Conservation (phyloP, 1,140 invertebrate species). For the Teleopsis dalmanni region DNA sequence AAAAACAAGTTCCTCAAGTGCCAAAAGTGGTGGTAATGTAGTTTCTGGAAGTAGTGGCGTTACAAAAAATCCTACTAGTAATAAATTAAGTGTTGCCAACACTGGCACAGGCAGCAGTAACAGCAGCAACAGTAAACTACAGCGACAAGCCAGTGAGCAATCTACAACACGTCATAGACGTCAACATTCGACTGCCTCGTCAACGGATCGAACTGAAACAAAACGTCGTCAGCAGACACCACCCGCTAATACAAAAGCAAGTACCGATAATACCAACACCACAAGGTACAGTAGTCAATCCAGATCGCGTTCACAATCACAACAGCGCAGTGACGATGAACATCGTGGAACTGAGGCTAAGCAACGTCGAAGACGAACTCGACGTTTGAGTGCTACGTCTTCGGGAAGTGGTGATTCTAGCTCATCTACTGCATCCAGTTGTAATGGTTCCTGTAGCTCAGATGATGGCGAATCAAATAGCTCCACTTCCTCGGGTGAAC, state of each 20-base stretch:
- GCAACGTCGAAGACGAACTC: background rate
- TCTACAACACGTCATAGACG: constrained; percentile 2
- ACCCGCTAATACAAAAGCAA: constrained; percentile 2
- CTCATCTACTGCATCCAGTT: constrained; percentile 32
- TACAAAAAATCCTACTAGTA: constrained; percentile 1
- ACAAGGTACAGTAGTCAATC: background rate
- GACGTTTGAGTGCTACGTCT: background rate
- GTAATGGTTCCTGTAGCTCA: constrained; percentile 47
- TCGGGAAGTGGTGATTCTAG: constrained; percentile 15
- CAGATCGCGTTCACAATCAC: constrained; percentile 4
- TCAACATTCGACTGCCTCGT: background rate
- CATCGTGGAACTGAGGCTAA: background rate
- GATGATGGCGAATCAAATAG: constrained; percentile 53
- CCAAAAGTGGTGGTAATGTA: constrained; percentile 15
- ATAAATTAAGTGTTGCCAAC: background rate
- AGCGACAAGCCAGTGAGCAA: constrained; percentile 17
- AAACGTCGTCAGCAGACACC: background rate
- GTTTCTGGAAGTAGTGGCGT: background rate
- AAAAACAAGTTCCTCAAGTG: constrained; percentile 37
- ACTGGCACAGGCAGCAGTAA: background rate
- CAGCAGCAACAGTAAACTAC: background rate
- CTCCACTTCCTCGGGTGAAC: constrained; percentile 51
- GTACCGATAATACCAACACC: background rate
- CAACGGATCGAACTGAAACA: background rate
- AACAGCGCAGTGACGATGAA: constrained; percentile 13